These are phyloP conservation scores for Enteromius thamalakanensis DNA, from an alignment of 2,797 vertebrate species.

Conservation along the genomic window DNA sequence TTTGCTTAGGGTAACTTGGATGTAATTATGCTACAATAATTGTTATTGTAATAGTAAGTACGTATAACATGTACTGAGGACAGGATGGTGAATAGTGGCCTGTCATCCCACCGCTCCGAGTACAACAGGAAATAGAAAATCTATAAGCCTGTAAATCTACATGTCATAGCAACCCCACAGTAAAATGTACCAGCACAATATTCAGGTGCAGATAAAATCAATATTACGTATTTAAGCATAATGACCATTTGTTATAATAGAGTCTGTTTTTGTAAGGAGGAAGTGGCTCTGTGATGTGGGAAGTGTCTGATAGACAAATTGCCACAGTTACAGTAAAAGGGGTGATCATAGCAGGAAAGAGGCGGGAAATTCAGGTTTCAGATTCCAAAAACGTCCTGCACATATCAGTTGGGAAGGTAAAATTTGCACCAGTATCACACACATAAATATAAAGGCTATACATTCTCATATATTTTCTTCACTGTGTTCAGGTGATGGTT, in stretches of 20 bases:
- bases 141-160: conserved; percentile 68
- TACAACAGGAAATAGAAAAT: conserved; percentile 72
- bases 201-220: conserved; percentile 61
- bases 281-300: conserved; percentile 72
- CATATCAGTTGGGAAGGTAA: conserved; percentile 67
- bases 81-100: conserved; percentile 41
- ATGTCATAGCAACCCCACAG: conserved; percentile 71
- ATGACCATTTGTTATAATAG: not conserved
- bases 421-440: not conserved
- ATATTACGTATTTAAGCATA: conserved; percentile 24
- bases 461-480: not conserved
- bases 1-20: too few relatives aligned
- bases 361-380: conserved; percentile 63
- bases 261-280: conserved; percentile 63
- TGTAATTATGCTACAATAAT: too few relatives aligned
- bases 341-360: conserved; percentile 64
- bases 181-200: conserved; percentile 62
- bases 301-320: conserved; percentile 72
- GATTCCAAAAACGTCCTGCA: conserved; percentile 71
- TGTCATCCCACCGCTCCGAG: conserved; percentile 61
- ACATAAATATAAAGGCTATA: not conserved
- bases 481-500: conserved; percentile 64
- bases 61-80: too few relatives aligned
- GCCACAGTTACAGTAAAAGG: conserved; percentile 73
- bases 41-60: too few relatives aligned